Evolutionary conservation across 1,140 invertebrate species (phyloP).

Genomic region (Eufriesea mexicana): DNA sequence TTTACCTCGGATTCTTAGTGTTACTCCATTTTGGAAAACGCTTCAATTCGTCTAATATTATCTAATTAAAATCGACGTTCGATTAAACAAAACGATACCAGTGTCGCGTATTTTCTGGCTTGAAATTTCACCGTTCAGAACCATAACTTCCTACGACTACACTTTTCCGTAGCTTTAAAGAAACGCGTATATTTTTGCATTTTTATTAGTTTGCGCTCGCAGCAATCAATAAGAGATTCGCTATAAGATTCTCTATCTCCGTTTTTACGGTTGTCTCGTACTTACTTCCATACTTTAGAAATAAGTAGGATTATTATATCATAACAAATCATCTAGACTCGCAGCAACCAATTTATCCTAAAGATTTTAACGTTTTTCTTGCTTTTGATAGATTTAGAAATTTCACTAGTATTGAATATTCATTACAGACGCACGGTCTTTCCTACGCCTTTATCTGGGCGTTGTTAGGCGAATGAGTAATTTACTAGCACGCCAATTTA

Average conservation of each 20-base stretch:
- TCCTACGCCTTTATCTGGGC: not conserved
- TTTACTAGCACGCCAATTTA: not conserved
- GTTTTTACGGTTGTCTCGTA: slow-evolving; percentile 1
- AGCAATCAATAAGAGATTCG: slow-evolving; percentile 5
- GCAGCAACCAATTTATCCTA: slow-evolving; percentile 55
- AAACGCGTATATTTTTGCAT: not conserved
- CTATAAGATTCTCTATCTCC: slow-evolving; percentile 12
- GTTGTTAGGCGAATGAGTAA: not conserved
- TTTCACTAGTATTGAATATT: slow-evolving; percentile 53
- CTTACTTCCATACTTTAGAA: not conserved
- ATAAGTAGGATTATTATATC: slow-evolving; percentile 6
- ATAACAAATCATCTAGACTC: slow-evolving; percentile 51
- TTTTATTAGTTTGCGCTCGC: not conserved
- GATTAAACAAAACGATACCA: not conserved
- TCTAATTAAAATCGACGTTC: slow-evolving; percentile 11
- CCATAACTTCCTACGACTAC: slow-evolving; percentile 10
- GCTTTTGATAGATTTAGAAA: slow-evolving; percentile 37
- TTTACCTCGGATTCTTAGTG: not conserved
- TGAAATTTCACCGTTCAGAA: slow-evolving; percentile 33
- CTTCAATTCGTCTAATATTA: not conserved
- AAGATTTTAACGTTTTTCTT: slow-evolving; percentile 35
- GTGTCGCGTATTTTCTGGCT: slow-evolving; percentile 6
- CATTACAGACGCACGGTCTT: not conserved
- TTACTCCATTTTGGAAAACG: not conserved
- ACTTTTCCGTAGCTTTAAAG: not conserved